A percentile compares a stretch with the other conserved stretches of the same genome.
Evolutionary conservation across 2,113 vertebrate species (phyloP).

Genomic region (Sinocyclocheilus rhinocerous): DNA sequence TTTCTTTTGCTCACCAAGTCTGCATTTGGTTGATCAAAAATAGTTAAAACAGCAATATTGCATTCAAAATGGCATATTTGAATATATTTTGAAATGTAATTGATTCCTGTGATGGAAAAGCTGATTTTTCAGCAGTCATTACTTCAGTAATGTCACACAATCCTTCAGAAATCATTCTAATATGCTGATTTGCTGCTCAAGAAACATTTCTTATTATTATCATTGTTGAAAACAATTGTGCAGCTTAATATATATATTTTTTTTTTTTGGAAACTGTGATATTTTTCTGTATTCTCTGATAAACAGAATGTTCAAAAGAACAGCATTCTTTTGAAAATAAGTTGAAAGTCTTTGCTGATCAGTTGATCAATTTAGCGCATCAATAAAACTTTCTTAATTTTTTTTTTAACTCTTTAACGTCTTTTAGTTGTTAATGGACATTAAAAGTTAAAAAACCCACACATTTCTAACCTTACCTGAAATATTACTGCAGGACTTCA

Average conservation of each 20-base stretch:
- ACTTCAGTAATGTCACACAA: not conserved
- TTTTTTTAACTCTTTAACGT: too few relatives aligned
- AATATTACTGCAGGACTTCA: not conserved
- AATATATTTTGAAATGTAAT: constrained; percentile 2
- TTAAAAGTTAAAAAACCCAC: not conserved
- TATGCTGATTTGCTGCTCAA: too few relatives aligned
- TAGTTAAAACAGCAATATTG: not conserved
- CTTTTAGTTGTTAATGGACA: not conserved
- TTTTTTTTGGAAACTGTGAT: too few relatives aligned
- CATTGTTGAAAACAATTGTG: too few relatives aligned
- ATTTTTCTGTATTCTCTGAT: too few relatives aligned
- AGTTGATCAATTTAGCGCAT: not conserved
- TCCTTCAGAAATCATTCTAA: not conserved
- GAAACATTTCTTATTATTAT: too few relatives aligned
- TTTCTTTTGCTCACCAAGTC: not conserved
- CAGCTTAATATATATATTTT: too few relatives aligned
- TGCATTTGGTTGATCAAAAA: not conserved
- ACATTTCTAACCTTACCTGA: not conserved
- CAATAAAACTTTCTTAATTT: too few relatives aligned
- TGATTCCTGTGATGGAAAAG: not conserved
- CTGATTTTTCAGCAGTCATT: not conserved
- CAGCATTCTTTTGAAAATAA: too few relatives aligned
- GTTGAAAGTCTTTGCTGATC: too few relatives aligned
- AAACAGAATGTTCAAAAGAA: too few relatives aligned
- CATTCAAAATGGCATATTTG: too few relatives aligned